Base-by-base conservation (phyloP, 2,888 invertebrate species). In the Cheilosia urbana region DNA sequence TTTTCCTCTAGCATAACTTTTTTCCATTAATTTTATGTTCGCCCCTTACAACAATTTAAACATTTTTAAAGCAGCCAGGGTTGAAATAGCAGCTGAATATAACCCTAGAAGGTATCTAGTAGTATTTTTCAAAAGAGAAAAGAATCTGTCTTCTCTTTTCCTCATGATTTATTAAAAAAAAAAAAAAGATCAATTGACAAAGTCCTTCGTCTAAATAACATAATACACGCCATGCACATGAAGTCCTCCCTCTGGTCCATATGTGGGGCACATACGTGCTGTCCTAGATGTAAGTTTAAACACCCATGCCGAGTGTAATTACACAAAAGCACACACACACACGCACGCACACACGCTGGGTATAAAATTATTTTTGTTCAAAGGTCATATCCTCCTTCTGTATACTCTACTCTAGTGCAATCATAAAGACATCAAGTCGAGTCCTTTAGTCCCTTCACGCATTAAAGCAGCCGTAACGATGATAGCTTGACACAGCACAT, bases 401-500 rank as follows among this genome's bases (percentile, higher is more conserved):
- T 5, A n/a, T n/a, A 1, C 3, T 24, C 24, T 21, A 37, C 30
- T 57, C 66, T 19, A 42, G 55, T 7, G 72, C 53, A 72, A 72
- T 72, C 65, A 75, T 75, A 65, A 65, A 75, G 65, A 57, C 75
- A 57, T 75, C 55, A 75, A 65, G 75, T 75, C 57, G 19, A 37
- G 47, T 69, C 63, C 51, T 60, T 75, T 58, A 60, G 60, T 72
- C 60, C 51, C 34, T 62, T 60, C 19, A 49, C 45, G 7, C 55
- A 45, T 40, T 66, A 34, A 69, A 69, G 34, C 11, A 58, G 40
- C 51, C 51, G 45, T 63, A 55, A 69, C 69, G 69, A 78, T 71
- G 55, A 71, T 65, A 69, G 63, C 75, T 79, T 82, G 65, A 71
- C 71, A 71, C 60, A 65, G 71, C 65, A 71, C 30, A 66, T 42